Base-by-base conservation (phyloP, 2,888 invertebrate species). In the Tenthredo distinguenda region DNA sequence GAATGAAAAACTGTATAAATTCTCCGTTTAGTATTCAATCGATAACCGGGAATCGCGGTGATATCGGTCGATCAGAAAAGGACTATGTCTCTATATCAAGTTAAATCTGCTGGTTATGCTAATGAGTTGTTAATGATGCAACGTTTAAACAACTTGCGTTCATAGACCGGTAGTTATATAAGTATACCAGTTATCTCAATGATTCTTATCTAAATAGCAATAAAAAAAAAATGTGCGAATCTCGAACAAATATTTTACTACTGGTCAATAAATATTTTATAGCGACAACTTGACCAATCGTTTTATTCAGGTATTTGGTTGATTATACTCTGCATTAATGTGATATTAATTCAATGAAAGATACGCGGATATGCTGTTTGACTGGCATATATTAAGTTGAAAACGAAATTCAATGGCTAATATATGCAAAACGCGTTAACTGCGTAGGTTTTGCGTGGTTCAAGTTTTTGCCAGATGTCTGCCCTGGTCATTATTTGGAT, bases 41-140 rank as follows among this genome's bases (percentile, higher is more conserved):
- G 2, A 31, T 31, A 68, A 68, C 3, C 55, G 50, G n/a, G 7
- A 55, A 76, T 47, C 7, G 15, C 12, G 31, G 65, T 65, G 21
- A 26, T 65, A 65, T 26, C 65, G 26, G 26, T 26, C 65, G 34
- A 26, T 31, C 68, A 68, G 34, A 26, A 31, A 26, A 2, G 31
- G 7, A 21, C 10, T 10, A 72, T 43, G 4, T 9, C 21, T 1
- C n/a, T 43, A 12, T 43, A 43, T 21, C 43, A 43, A n/a, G 21
- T 10, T 26, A 3, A 2, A n/a, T 3, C 40, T 40, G 26, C 81
- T 31, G 62, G 81, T 81, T 81, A 81, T 81, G 62, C 21, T 62
- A 81, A 81, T 81, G 4, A 62, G 81, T 77, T 77, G 77, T 81
- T 81, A 62, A 81, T 81, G 81, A 81, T 40, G 81, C 62, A 81